phyloP scores from a whole-genome alignment of 2,888 invertebrate genomes.

The Hoplodrina blanda region DNA sequence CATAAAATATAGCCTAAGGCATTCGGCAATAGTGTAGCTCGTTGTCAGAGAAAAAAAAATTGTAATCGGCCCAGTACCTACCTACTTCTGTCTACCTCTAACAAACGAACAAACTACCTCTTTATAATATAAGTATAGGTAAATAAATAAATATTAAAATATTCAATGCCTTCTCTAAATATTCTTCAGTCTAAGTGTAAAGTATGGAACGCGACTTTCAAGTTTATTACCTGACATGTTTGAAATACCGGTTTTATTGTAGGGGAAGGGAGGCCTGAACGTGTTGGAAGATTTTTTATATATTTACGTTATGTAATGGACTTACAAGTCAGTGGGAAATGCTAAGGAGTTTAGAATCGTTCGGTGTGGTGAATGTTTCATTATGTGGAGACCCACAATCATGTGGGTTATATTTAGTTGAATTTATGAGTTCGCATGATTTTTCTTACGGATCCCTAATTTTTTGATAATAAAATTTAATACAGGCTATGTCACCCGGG shows the following conservation, averaged over 20 bases:
- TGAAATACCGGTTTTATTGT: constrained; percentile 88
- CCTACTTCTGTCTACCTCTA: too few relatives aligned
- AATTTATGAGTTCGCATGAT: background rate
- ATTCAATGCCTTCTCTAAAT: constrained; percentile 63
- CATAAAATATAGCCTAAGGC: too few relatives aligned
- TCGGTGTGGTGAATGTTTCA: background rate
- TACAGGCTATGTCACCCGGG: too few relatives aligned
- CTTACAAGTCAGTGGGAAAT: constrained; percentile 23
- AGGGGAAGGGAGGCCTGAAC: constrained; percentile 62
- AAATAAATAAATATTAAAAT: too few relatives aligned
- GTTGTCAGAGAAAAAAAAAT: too few relatives aligned
- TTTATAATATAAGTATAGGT: too few relatives aligned
- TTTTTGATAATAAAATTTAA: background rate
- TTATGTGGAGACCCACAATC: background rate
- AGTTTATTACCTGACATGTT: constrained; percentile 89
- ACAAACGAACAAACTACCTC: too few relatives aligned
- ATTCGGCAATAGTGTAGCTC: too few relatives aligned
- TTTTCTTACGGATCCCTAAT: too few relatives aligned
- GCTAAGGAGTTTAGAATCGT: constrained; percentile 25
- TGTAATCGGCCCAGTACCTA: too few relatives aligned
- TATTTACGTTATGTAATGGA: constrained; percentile 57
- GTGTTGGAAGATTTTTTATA: constrained; percentile 71
- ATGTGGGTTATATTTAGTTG: background rate
- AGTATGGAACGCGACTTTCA: constrained; percentile 82
- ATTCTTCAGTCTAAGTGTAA: constrained; percentile 69